These are phyloP conservation scores for Sipha maydis DNA, from an alignment of 2,888 invertebrate species.

Conservation along the genomic window DNA sequence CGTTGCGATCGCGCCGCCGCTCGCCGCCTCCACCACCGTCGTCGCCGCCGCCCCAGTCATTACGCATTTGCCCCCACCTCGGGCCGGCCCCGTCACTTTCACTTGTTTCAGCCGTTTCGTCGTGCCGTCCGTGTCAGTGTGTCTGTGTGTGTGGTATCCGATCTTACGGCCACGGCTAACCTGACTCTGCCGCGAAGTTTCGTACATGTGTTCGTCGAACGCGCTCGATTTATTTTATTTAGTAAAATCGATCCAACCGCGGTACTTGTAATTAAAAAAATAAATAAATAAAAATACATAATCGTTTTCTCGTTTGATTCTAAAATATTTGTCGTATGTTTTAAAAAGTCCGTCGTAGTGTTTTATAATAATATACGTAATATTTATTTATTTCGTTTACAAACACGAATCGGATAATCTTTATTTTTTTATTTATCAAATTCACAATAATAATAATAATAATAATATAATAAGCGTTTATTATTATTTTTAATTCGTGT, in stretches of 20 bases:
- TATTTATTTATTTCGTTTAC: background rate
- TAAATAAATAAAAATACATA: background rate
- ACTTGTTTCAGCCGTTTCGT: constrained; percentile 63
- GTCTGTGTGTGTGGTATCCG: constrained; percentile 61
- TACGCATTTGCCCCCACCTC: constrained; percentile 55
- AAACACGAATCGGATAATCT: background rate
- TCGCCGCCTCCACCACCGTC: background rate
- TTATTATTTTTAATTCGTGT: constrained; percentile 36
- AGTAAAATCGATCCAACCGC: background rate
- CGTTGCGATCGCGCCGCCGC: background rate
- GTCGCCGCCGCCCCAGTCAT: constrained; percentile 42
- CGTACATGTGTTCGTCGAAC: constrained; percentile 58
- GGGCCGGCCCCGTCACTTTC: constrained; percentile 64
- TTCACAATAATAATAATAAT: too few relatives aligned
- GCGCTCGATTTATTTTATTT: background rate
- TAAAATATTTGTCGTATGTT: background rate
- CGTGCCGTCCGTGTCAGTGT: constrained; percentile 60
- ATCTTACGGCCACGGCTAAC: constrained; percentile 55
- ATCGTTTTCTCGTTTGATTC: background rate
- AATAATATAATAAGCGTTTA: constrained; percentile 11
- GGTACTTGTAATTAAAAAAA: constrained; percentile 10
- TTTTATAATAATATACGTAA: background rate
- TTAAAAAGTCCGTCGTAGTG: background rate
- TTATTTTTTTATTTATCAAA: background rate
- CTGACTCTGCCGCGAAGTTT: constrained; percentile 55